Conservation (phyloP, 2,113 vertebrate species). For the Stigmatopora nigra region DNA sequence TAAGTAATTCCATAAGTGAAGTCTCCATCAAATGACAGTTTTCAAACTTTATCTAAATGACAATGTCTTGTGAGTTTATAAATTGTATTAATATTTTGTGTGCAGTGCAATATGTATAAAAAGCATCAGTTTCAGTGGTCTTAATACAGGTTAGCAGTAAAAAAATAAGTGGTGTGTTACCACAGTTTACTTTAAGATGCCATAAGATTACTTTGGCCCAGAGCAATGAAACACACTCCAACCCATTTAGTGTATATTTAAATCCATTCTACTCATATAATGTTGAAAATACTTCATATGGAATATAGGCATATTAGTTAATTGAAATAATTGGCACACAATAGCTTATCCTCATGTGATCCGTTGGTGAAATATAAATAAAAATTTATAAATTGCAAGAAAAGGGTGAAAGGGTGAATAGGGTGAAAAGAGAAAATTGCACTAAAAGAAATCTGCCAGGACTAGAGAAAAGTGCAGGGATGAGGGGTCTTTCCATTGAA, state of each 20-base stretch:
- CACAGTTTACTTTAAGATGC: not conserved
- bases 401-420: conserved; percentile 3
- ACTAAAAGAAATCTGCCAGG: conserved; percentile 6
- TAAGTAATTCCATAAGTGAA: conserved; percentile 10
- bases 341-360: not conserved
- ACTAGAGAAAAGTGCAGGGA: conserved; percentile 17
- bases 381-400: conserved; percentile 13
- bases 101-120: conserved; percentile 2
- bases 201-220: conserved; percentile 2
- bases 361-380: conserved; percentile 15
- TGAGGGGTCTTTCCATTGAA: conserved; percentile 29
- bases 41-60: not conserved
- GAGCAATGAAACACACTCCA: conserved; percentile 7
- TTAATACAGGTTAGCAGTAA: conserved; percentile 33
- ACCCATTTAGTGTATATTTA: not conserved
- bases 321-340: not conserved
- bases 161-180: not conserved
- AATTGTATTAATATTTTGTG: conserved; percentile 1
- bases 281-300: not conserved
- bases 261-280: not conserved
- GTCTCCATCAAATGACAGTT: not conserved
- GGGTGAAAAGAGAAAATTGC: conserved; percentile 8
- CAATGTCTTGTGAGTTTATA: not conserved
- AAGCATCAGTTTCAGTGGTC: not conserved
- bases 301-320: conserved; percentile 7